These are phyloP conservation scores for Trialeurodes vaporariorum DNA, from an alignment of 1,140 invertebrate genomes.

Conservation along the genomic window DNA sequence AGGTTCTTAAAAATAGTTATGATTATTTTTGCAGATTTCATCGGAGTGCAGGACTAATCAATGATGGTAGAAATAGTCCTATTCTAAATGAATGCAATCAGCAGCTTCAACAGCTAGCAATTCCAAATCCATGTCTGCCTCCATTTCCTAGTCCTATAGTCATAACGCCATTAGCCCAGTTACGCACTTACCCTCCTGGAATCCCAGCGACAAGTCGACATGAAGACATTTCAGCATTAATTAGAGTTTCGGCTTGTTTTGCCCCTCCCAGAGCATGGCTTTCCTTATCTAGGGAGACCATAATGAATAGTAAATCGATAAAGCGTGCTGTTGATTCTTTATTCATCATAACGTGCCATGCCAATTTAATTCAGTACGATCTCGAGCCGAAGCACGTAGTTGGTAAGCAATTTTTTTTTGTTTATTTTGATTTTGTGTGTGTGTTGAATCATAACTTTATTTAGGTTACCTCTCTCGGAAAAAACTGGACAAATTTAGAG, in stretches of 20 bases:
- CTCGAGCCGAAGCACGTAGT: slow-evolving; percentile 65
- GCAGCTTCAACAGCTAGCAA: slow-evolving; percentile 23
- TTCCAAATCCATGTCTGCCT: slow-evolving; percentile 65
- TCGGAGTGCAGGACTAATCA: slow-evolving; percentile 78
- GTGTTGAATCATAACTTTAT: slow-evolving; percentile 4
- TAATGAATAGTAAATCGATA: slow-evolving; percentile 33
- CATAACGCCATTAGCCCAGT: slow-evolving; percentile 67
- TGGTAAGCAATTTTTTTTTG: slow-evolving; percentile 34
- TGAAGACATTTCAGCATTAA: slow-evolving; percentile 10
- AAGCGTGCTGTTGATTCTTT: slow-evolving; percentile 62
- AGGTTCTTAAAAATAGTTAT: too few relatives aligned
- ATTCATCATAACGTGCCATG: slow-evolving; percentile 80
- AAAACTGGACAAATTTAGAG: slow-evolving; percentile 12
- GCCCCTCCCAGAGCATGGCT: slow-evolving; percentile 50
- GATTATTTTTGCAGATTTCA: slow-evolving; percentile 74
- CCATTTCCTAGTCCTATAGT: slow-evolving; percentile 76
- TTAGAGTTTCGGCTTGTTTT: slow-evolving; percentile 60
- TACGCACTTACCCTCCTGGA: slow-evolving; percentile 38
- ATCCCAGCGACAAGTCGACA: slow-evolving; percentile 9
- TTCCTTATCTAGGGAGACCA: slow-evolving; percentile 20
- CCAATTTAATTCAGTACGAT: slow-evolving; percentile 78
- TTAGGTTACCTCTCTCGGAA: slow-evolving; percentile 3
- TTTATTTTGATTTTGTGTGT: slow-evolving; percentile 6
- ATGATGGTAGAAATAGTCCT: slow-evolving; percentile 64
- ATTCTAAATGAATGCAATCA: slow-evolving; percentile 38